phyloP scores from a whole-genome alignment of 2,113 vertebrate species.

The Connochaetes taurinus region DNA sequence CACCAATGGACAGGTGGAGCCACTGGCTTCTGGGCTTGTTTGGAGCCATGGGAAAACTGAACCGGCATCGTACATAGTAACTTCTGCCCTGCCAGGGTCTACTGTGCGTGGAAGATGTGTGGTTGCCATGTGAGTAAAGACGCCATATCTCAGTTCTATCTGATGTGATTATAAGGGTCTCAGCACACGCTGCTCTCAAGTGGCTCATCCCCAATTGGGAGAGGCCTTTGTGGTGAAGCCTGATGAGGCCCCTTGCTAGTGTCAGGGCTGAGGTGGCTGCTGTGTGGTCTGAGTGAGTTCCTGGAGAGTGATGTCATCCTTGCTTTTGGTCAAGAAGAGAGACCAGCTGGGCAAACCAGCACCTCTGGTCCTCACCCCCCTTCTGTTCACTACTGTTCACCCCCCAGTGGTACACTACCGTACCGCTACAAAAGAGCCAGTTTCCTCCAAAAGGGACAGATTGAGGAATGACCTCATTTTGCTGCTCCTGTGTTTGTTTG shows the following conservation, averaged over 20 bases:
- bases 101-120: not conserved
- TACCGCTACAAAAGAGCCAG: rapidly evolving
- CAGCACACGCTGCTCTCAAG: not conserved
- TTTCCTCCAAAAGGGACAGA: not conserved
- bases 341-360: no score
- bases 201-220: not conserved
- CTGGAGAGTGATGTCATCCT: not conserved
- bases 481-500: no score
- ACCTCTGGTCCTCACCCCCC: rapidly evolving
- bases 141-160: rapidly evolving
- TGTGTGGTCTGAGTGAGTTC: not conserved
- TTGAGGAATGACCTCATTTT: not conserved
- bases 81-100: not conserved
- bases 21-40: no score
- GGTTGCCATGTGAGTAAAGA: not conserved
- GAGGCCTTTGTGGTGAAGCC: not conserved
- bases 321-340: not conserved
- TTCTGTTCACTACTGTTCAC: not conserved
- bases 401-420: not conserved
- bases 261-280: not conserved
- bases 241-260: not conserved
- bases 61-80: rapidly evolving
- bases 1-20: not conserved
- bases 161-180: no score
- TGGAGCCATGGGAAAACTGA: not conserved